Conservation (phyloP, 2,888 invertebrate genomes). For the Margaritifera margaritifera region DNA sequence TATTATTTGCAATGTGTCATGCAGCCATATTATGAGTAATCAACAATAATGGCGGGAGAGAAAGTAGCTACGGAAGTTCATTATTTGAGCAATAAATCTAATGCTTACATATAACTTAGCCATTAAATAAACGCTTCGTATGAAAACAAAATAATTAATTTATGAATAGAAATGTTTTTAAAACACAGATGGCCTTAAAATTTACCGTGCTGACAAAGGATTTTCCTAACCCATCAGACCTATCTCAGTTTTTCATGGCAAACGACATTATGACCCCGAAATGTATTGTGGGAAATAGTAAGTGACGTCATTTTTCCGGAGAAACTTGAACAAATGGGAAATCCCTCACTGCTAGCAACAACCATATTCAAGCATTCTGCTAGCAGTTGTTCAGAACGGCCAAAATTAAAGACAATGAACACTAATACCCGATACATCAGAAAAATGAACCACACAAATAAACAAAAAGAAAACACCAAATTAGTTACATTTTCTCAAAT, state of each 20-base stretch:
- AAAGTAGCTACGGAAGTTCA: constrained; percentile 11
- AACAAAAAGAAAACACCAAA: too few species aligned
- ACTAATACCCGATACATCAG: too few species aligned
- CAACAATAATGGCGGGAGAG: constrained; percentile 47
- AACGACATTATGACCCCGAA: constrained; percentile 58
- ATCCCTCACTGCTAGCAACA: too few species aligned
- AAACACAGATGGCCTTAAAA: constrained; percentile 7
- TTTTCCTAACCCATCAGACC: constrained; percentile 48
- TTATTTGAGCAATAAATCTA: not conserved
- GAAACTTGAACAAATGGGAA: constrained; percentile 3
- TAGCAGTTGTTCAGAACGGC: too few species aligned
- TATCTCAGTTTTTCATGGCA: constrained; percentile 45
- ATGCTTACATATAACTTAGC: not conserved
- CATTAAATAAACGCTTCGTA: not conserved
- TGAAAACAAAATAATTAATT: constrained; percentile 3
- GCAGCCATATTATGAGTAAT: constrained; percentile 32
- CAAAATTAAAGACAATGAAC: too few species aligned
- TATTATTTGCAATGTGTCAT: constrained; percentile 26
- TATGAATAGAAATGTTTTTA: not conserved
- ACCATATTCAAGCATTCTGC: too few species aligned
- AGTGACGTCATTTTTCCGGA: constrained; percentile 59
- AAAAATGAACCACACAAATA: too few species aligned
- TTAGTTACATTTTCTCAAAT: too few species aligned
- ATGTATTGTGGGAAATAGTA: constrained; percentile 56
- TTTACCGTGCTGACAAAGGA: constrained; percentile 63